Evolutionary conservation across 2,113 vertebrate species (phyloP).

Genomic region (Aplodontia rufa): DNA sequence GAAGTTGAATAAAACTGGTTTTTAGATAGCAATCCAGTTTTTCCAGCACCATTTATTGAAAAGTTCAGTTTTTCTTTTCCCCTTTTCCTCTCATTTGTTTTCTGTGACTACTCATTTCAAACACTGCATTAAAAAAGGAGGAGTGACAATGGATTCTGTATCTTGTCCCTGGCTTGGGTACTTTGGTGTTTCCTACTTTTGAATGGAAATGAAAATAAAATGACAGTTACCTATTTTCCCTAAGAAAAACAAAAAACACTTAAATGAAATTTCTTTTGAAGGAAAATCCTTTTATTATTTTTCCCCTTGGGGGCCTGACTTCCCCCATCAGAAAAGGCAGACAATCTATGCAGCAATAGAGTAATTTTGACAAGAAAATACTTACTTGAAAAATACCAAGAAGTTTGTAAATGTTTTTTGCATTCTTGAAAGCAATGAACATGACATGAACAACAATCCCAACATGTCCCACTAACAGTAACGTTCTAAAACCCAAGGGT

Average conservation of each 20-base stretch:
- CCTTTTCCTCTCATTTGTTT: not conserved
- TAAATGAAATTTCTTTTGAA: conserved; percentile 21
- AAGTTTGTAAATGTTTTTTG: not conserved
- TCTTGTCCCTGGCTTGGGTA: not conserved
- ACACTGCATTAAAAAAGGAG: not conserved
- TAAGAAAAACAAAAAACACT: not conserved
- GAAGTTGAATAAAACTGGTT: not conserved
- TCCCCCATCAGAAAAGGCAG: not conserved
- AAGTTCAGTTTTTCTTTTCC: not conserved
- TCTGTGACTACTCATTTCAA: not conserved
- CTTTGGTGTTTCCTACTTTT: not conserved
- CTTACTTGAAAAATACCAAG: not conserved
- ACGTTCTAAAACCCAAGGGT: not conserved
- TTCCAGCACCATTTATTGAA: not conserved
- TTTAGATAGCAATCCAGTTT: not conserved
- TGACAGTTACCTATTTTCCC: not conserved
- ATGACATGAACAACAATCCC: not conserved
- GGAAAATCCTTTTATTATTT: not conserved
- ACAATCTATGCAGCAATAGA: not conserved
- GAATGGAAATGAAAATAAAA: not conserved
- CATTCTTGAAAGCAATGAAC: not conserved
- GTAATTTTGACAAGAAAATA: conserved; percentile 14
- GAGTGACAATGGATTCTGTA: not conserved
- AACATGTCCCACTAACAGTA: not conserved
- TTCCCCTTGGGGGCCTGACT: not conserved